phyloP scores from a whole-genome alignment of 2,888 invertebrate species.

The Melolontha melolontha region DNA sequence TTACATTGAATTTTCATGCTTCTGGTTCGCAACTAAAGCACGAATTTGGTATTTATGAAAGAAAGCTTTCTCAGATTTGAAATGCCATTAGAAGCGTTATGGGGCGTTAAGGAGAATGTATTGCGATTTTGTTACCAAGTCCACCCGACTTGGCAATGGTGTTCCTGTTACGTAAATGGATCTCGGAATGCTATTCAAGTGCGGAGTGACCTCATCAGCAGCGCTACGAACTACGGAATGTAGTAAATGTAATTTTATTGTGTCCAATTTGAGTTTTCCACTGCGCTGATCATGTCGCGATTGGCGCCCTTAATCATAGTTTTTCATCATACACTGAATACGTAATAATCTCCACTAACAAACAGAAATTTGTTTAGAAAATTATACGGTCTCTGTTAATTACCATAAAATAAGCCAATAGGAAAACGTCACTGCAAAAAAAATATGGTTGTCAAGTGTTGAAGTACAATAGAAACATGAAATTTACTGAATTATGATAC shows the following conservation, averaged over 20 bases:
- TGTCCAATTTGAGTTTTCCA: constrained; percentile 40
- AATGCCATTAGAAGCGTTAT: constrained; percentile 55
- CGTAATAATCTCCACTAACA: neutral
- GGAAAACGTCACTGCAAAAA: too few relatives aligned
- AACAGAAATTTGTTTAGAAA: neutral
- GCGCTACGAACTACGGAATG: constrained; percentile 37
- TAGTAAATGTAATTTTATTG: constrained; percentile 42
- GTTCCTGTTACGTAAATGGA: constrained; percentile 51
- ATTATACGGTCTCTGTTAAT: neutral
- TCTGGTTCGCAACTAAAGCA: constrained; percentile 50
- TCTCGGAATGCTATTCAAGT: constrained; percentile 46
- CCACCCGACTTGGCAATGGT: constrained; percentile 51
- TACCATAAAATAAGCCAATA: too few relatives aligned
- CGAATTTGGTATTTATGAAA: constrained; percentile 55
- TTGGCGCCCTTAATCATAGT: constrained; percentile 24
- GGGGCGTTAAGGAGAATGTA: constrained; percentile 55
- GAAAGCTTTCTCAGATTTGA: constrained; percentile 51
- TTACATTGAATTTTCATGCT: constrained; percentile 58
- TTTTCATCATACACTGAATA: neutral
- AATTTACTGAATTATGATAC: too few relatives aligned
- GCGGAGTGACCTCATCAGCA: constrained; percentile 48
- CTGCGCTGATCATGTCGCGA: constrained; percentile 24
- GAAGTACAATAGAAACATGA: too few relatives aligned
- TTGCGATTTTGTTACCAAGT: constrained; percentile 48
- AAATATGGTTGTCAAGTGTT: too few relatives aligned